phyloP scores from a whole-genome alignment of 2,888 invertebrate genomes.

The Ctenicera cuprea region DNA sequence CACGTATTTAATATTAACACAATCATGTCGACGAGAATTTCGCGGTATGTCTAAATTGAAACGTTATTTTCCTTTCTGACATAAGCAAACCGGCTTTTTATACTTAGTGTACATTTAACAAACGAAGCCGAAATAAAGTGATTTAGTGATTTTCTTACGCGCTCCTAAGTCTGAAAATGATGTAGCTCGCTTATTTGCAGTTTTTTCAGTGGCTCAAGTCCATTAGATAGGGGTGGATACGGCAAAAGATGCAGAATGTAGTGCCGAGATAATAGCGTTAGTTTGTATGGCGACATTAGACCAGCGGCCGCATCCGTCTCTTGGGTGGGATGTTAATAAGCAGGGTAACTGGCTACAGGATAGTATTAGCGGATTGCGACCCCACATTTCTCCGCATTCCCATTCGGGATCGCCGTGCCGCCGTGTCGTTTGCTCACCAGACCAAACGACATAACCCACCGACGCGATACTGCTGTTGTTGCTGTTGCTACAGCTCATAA shows the following conservation, averaged over 20 bases:
- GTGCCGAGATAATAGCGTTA: constrained; percentile 50
- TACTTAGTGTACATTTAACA: constrained; percentile 53
- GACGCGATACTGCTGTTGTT: constrained; percentile 48
- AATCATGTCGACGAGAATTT: constrained; percentile 30
- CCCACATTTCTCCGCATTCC: constrained; percentile 54
- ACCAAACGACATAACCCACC: constrained; percentile 59
- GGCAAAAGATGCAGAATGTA: constrained; percentile 48
- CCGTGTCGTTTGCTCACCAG: constrained; percentile 59
- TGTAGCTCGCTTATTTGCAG: constrained; percentile 50
- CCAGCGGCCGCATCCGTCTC: constrained; percentile 55
- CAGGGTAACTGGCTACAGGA: constrained; percentile 57
- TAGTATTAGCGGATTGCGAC: constrained; percentile 52
- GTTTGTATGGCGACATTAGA: constrained; percentile 55
- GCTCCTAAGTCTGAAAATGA: constrained; percentile 50
- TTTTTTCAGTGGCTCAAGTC: constrained; percentile 54
- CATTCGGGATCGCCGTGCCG: constrained; percentile 54
- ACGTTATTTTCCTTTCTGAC: constrained; percentile 49
- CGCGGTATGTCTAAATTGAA: constrained; percentile 29
- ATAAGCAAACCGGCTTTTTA: constrained; percentile 49
- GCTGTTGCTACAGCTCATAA: constrained; percentile 53
- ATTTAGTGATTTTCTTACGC: constrained; percentile 56
- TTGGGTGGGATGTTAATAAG: constrained; percentile 61
- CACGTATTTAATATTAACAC: constrained; percentile 26
- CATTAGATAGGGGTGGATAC: constrained; percentile 52
- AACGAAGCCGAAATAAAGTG: constrained; percentile 52